Evolutionary conservation across 1,140 invertebrate species (phyloP), one percentile per base, ranked within the genome.

Genomic region (Micrasema longulum): DNA sequence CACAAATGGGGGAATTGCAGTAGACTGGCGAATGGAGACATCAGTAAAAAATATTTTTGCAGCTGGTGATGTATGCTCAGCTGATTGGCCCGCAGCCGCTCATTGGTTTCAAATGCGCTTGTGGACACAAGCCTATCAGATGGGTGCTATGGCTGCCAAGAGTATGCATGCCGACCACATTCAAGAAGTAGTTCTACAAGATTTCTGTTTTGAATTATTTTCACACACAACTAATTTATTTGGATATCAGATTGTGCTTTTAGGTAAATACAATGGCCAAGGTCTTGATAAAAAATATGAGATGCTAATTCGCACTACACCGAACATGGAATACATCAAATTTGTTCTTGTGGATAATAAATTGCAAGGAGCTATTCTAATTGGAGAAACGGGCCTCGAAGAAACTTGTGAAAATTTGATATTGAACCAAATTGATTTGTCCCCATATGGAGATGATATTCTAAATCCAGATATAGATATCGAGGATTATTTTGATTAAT

Each of bases 361-460:
- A 78, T 85, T 99, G 78, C 92, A 97, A 79, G 98, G 98, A 48
- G 97, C 95, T 12, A 91, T 99, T 71, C 83, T 99, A 5, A 96
- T 99, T 76, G 98, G 98, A 0, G 96, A 99, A 77, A 99, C 97
- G 4, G 95, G 97, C 81, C 85, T 99, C 38, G 98, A 99, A 82
- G 98, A 99, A 86, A 99, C 96, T 78, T 97, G 97, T 86, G 97
- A 99, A 86, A 99, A 99, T 87, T 86, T 99, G 47, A 99, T 99
- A 79, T 85, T 99, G 12, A 97, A 99, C 87, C 92, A 97, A 80
- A 87, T 97, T 62, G 96, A 99, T 86, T 83, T 99, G 38, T 92
- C 90, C 74, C 85, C 88, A 18, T 95, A 93, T 86, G 96, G 95
- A 50, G 95, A 98, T 82, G 91, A 98, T 82, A 90, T 99, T 72